Evolutionary conservation across 2,113 vertebrate species (phyloP).

Genomic region (Leucopsar rothschildi): DNA sequence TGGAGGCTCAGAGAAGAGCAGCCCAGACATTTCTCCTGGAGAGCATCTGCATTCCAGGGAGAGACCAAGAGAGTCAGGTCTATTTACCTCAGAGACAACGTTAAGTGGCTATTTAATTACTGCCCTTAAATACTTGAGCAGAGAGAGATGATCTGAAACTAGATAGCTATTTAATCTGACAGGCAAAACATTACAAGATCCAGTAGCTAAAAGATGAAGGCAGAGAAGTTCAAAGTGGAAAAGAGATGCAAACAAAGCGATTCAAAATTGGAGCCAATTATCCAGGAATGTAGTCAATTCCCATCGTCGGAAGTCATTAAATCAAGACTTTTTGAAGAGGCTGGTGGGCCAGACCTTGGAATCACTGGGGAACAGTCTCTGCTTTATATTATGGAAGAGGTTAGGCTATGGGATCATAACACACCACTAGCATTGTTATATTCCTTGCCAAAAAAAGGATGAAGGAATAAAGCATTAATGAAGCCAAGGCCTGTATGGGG

Average conservation of each 20-base stretch:
- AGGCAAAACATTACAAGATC: neutral
- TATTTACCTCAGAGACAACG: neutral
- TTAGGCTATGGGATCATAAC: neutral
- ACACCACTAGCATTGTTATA: neutral
- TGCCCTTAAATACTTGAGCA: neutral
- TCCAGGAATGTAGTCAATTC: neutral
- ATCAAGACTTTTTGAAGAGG: neutral
- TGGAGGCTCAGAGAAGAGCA: neutral
- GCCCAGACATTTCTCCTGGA: neutral
- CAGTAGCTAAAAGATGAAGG: neutral
- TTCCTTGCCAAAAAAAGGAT: neutral
- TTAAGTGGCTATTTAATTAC: slow-evolving; percentile 47
- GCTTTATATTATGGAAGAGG: neutral
- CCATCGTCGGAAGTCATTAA: neutral
- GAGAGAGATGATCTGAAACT: neutral
- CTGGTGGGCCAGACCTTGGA: neutral
- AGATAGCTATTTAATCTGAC: slow-evolving; percentile 27
- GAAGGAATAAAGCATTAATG: neutral
- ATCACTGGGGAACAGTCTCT: neutral
- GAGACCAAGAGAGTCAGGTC: neutral
- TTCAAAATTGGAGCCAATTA: neutral
- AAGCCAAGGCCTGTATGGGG: neutral
- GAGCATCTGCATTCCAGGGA: neutral
- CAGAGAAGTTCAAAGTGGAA: slow-evolving; percentile 1
- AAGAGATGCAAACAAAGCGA: neutral